A percentile compares a stretch with the other conserved stretches of the same genome.
Evolutionary conservation across 2,113 vertebrate species (phyloP).

Genomic region (Vombatus ursinus): DNA sequence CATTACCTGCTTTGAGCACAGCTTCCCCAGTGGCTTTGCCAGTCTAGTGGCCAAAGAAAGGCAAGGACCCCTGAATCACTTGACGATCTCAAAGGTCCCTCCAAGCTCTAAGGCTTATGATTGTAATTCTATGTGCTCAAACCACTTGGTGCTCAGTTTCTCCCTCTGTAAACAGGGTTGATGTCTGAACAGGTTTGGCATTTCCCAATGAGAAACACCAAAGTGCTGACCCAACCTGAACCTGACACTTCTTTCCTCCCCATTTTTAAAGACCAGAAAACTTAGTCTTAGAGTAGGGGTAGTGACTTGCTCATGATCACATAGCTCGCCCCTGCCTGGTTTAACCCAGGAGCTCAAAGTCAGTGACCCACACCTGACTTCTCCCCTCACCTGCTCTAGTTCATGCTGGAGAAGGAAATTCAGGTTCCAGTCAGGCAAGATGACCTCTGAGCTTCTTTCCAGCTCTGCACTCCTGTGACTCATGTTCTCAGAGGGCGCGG

Average conservation of each 20-base stretch:
- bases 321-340: not conserved
- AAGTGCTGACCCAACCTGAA: not conserved
- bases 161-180: not conserved
- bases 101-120: not conserved
- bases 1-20: not conserved
- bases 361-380: not conserved
- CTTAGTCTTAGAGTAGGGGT: not conserved
- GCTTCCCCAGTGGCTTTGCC: not conserved
- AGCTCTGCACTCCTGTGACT: not conserved
- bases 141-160: not conserved
- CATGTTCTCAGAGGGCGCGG: not conserved
- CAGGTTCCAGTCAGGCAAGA: not conserved
- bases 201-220: not conserved
- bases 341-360: not conserved
- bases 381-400: not conserved
- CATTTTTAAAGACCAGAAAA: not conserved
- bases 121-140: not conserved
- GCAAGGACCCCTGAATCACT: not conserved
- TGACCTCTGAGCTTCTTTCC: not conserved
- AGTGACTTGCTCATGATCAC: not conserved
- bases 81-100: not conserved
- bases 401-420: not conserved
- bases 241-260: not conserved
- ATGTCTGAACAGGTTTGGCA: not conserved
- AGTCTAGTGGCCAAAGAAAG: not conserved